Conservation (phyloP, 2,888 invertebrate species). For the Drosophila histrio region DNA sequence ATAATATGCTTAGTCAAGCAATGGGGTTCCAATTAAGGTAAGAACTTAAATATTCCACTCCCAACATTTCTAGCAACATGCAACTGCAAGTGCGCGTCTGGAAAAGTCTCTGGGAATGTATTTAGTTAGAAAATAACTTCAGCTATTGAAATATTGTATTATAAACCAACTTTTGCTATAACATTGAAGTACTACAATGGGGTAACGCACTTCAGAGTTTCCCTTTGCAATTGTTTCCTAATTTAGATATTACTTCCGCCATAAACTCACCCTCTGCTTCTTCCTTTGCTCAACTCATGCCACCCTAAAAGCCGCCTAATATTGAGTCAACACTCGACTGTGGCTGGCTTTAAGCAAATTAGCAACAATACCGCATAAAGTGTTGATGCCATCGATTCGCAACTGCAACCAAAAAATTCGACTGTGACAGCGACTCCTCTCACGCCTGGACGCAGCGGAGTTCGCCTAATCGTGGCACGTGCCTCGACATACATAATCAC, state of each 20-base stretch:
- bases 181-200: not conserved
- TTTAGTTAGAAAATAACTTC: not conserved
- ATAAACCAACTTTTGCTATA: not conserved
- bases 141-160: not conserved
- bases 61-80: not conserved
- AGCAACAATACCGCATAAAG: conserved; percentile 60
- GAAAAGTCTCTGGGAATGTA: not conserved
- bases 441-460: conserved; percentile 68
- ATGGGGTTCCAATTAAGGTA: conserved; percentile 72
- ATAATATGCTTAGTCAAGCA: conserved; percentile 17
- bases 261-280: not conserved
- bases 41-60: not conserved
- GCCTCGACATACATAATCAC: conserved; percentile 75
- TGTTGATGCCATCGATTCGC: conserved; percentile 40
- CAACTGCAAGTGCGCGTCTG: conserved; percentile 3
- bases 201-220: not conserved
- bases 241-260: conserved; percentile 9
- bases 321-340: conserved; percentile 33
- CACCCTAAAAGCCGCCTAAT: conserved; percentile 23
- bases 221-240: not conserved
- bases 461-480: conserved; percentile 79
- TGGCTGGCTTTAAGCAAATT: conserved; percentile 69
- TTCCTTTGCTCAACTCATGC: not conserved
- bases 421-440: conserved; percentile 39
- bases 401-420: conserved; percentile 3